These are phyloP conservation scores for Acridotheres tristis DNA, from an alignment of 2,797 vertebrate genomes.

Conservation along the genomic window DNA sequence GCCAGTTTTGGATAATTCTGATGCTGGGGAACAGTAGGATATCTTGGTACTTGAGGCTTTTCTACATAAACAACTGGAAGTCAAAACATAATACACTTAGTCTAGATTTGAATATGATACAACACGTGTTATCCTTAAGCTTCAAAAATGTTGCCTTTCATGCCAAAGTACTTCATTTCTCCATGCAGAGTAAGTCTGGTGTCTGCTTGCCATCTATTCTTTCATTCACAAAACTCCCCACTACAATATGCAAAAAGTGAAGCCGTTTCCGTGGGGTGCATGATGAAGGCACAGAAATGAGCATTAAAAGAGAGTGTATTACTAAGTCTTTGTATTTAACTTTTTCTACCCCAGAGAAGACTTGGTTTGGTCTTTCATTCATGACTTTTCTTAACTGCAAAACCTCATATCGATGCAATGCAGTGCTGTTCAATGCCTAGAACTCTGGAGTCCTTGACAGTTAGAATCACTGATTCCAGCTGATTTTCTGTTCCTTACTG, in stretches of 20 bases:
- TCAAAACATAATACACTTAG: background rate
- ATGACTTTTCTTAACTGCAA: background rate
- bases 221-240: background rate
- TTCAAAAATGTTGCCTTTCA: background rate
- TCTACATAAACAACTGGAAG: background rate
- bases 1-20: accelerated
- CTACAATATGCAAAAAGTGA: background rate
- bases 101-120: background rate
- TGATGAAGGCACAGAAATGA: background rate
- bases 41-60: background rate
- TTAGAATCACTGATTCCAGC: background rate
- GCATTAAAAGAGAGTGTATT: background rate
- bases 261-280: accelerated
- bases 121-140: background rate
- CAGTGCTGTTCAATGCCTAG: background rate
- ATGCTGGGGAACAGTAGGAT: background rate
- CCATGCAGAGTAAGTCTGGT: background rate
- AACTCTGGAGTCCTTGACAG: background rate
- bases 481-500: background rate
- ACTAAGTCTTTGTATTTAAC: background rate
- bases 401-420: background rate
- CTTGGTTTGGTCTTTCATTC: background rate
- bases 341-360: background rate
- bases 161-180: background rate
- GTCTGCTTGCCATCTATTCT: background rate